Evolutionary conservation across 2,888 invertebrate genomes (phyloP).

Genomic region (Philhelius pedissequus): DNA sequence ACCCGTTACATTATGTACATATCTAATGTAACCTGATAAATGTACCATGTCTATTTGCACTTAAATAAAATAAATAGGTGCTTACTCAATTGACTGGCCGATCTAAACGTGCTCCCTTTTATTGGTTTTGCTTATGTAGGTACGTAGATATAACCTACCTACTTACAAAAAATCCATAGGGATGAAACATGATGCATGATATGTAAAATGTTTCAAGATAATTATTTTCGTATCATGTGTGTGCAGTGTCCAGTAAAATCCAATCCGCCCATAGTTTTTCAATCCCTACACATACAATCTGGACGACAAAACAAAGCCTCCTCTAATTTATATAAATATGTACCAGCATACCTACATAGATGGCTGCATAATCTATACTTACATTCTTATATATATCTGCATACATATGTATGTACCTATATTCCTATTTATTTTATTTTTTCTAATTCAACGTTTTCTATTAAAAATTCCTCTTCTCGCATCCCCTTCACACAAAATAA

Average conservation of each 20-base stretch:
- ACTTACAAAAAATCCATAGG: neutral
- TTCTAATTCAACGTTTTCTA: slow-evolving; percentile 46
- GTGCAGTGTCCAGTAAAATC: slow-evolving; percentile 6
- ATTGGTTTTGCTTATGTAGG: neutral
- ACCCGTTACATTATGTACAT: no score
- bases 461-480: slow-evolving; percentile 32
- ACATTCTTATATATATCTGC: neutral
- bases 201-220: neutral
- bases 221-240: neutral
- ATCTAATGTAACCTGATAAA: no score
- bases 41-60: no score
- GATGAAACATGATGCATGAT: slow-evolving; percentile 3
- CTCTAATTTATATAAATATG: slow-evolving; percentile 25
- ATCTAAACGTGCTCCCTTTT: neutral
- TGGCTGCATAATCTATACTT: no score
- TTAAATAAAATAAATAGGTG: no score
- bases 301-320: neutral
- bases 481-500: slow-evolving; percentile 6
- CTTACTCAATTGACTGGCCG: neutral
- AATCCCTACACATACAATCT: slow-evolving; percentile 1
- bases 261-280: slow-evolving; percentile 14
- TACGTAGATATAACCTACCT: neutral
- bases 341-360: neutral
- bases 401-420: neutral
- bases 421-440: neutral